Base-by-base conservation (phyloP, 2,888 invertebrate genomes). In the Chaetogeoica ovagalla region DNA sequence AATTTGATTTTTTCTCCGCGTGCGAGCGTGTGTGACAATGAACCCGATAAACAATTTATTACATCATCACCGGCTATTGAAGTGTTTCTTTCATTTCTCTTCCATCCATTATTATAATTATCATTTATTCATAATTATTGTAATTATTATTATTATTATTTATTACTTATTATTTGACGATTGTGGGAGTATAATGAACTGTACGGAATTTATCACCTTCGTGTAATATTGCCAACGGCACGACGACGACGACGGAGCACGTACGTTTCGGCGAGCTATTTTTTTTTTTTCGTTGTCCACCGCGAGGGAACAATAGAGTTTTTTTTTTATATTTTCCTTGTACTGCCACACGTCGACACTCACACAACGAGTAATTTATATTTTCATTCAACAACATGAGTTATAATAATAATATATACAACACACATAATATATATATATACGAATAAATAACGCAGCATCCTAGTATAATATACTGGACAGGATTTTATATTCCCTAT, bases 181-280 rank as follows among this genome's bases (percentile, higher is more conserved):
- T 48, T 11, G 69, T 39, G 60, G 76, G 79, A 71, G 79, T 79
- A 79, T 79, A 79, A 79, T 63, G 79, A 79, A 79, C 79, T 79
- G 70, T 79, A 63, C 23, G 79, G 79, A 79, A 79, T 79, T 79
- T 71, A 57, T 79, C 79, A 79, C 79, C 71, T 65, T 65, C 63
- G 21, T 30, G 4, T 30, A 30, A 30, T 55, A 48, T 48, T 48
- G 48, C 48, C 66, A 30, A 48, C 15, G 74, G 37, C 52, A 62
- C 39, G 52, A 19, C 72, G 21, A 30, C 1, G 30, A 62, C 39
- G 52, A 19, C 72, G 21, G n/a, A 30, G 30, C 30, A 62, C 21
- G 21, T 63, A 55, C 71, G 30, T 62, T 57, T 62, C 48, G 63
- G 62, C 69, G 48, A 63, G 62, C 77, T 21, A 37, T 70, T 71